A percentile compares a stretch with the other conserved stretches of the same genome.
phyloP scores from a whole-genome alignment of 2,113 vertebrate species.

The Orthonyx spaldingii region DNA sequence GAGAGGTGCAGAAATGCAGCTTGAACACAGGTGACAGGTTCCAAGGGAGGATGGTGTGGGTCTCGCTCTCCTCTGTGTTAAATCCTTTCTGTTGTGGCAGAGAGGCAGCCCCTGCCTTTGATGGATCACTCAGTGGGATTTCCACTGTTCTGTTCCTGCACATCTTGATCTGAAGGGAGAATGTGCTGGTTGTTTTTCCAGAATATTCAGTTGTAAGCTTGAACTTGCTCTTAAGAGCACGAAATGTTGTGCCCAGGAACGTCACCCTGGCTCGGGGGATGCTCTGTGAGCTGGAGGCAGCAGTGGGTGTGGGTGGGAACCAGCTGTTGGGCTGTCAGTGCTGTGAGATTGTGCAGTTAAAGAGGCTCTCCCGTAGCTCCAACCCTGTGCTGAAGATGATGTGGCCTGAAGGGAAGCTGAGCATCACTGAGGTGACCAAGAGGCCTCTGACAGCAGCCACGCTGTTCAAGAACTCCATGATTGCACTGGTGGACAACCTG shows the following conservation, averaged over 20 bases:
- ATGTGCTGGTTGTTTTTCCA: neutral
- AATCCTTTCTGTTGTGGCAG: neutral
- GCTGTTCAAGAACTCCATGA: conserved; percentile 98
- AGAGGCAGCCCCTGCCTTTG: neutral
- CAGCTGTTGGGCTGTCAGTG: neutral
- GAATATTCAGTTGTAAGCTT: neutral
- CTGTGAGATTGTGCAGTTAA: neutral
- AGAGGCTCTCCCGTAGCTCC: conserved; percentile 71
- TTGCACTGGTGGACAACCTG: conserved; percentile 93
- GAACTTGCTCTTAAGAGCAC: neutral
- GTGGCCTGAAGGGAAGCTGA: conserved; percentile 98
- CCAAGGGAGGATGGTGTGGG: neutral
- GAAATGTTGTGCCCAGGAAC: neutral
- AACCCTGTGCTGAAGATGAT: conserved; percentile 92
- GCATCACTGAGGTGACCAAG: conserved; percentile 97
- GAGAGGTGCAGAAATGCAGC: neutral
- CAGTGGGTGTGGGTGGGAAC: neutral
- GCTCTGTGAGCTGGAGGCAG: neutral
- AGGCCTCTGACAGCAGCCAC: conserved; percentile 90
- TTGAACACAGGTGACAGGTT: neutral
- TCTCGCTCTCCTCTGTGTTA: neutral
- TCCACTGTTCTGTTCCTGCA: neutral
- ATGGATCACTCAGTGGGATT: neutral
- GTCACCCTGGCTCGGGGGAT: neutral
- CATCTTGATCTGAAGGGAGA: neutral